Percentiles rank a stretch among this genome's conserved stretches.
These are phyloP conservation scores for Pteropus rufus DNA, from an alignment of 2,797 vertebrate species.

Conservation along the genomic window DNA sequence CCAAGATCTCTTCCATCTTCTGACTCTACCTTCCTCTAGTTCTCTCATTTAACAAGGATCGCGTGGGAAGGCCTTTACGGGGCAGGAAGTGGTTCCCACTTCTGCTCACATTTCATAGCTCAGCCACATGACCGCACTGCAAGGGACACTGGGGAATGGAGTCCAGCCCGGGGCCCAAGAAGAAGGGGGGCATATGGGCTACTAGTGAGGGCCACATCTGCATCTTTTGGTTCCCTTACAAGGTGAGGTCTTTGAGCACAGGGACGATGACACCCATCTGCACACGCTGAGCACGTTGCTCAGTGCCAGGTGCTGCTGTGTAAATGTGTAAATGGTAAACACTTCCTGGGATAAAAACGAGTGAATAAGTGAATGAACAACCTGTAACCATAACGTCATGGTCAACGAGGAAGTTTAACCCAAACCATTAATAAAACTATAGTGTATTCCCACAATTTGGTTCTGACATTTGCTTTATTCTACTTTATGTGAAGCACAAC, in stretches of 20 bases:
- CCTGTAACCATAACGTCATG: rapidly evolving
- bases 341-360: rapidly evolving
- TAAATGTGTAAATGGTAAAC: neutral
- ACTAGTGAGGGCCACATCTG: rapidly evolving
- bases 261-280: rapidly evolving
- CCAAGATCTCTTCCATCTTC: neutral
- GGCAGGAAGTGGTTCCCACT: neutral
- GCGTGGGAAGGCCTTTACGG: rapidly evolving
- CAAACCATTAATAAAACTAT: neutral
- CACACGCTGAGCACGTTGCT: rapidly evolving
- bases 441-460: rapidly evolving
- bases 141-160: rapidly evolving
- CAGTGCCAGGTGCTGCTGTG: neutral
- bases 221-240: rapidly evolving
- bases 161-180: no score
- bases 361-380: neutral
- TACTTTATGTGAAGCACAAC: no score
- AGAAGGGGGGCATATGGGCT: neutral
- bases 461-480: rapidly evolving
- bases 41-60: neutral
- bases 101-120: rapidly evolving
- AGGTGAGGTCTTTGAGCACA: no score
- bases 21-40: rapidly evolving
- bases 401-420: neutral
- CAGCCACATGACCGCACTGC: rapidly evolving